Percentiles rank a stretch among this genome's conserved stretches.
These are phyloP conservation scores for Gila robusta DNA, from an alignment of 2,797 vertebrate species.

Conservation along the genomic window DNA sequence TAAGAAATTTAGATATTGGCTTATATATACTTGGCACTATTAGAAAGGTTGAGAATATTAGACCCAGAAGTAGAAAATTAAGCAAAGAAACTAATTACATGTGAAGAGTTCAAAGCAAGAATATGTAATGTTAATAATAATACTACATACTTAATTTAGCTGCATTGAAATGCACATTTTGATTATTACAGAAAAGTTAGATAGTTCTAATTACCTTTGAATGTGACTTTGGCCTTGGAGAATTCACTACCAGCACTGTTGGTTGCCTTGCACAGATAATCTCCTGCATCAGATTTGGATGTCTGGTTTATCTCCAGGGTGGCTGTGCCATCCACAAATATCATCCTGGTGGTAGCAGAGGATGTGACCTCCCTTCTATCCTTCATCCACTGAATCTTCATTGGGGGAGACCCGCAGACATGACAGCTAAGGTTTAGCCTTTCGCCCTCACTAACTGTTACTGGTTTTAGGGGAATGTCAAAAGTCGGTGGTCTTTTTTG, in stretches of 20 bases:
- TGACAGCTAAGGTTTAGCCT: constrained; percentile 88
- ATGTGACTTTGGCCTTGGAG: constrained; percentile 89
- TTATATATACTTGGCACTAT: background rate
- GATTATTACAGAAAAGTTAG: constrained; percentile 1
- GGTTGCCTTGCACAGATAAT: constrained; percentile 95
- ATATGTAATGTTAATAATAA: background rate
- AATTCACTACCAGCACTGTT: constrained; percentile 88
- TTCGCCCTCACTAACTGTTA: constrained; percentile 83
- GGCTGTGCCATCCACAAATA: constrained; percentile 84
- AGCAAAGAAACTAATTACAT: background rate
- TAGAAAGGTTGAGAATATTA: background rate
- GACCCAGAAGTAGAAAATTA: constrained; percentile 10
- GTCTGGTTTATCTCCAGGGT: constrained; percentile 82
- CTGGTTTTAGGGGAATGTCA: constrained; percentile 84
- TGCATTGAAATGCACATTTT: background rate
- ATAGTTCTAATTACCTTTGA: constrained; percentile 84
- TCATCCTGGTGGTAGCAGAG: constrained; percentile 84
- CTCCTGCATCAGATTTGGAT: constrained; percentile 86
- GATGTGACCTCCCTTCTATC: constrained; percentile 90
- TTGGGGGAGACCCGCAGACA: constrained; percentile 84
- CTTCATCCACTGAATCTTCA: constrained; percentile 94
- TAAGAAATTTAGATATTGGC: background rate
- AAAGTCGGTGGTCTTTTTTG: constrained; percentile 86
- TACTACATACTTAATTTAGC: background rate
- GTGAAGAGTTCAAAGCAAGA: constrained; percentile 7